phyloP scores from a whole-genome alignment of 2,113 vertebrate species.

The Pituophis catenifer region DNA sequence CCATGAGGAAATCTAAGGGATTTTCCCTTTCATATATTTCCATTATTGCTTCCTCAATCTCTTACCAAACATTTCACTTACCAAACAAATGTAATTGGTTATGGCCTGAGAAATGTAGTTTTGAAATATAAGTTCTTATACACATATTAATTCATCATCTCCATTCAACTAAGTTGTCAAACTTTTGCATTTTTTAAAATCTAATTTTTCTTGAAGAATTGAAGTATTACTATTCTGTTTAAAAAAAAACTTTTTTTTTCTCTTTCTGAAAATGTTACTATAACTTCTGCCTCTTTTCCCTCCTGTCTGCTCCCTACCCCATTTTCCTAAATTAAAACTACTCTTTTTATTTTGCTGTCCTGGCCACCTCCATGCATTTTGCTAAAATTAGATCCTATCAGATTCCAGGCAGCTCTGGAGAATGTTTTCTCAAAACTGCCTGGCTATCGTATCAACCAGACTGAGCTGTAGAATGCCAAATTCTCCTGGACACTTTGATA shows the following conservation, averaged over 20 bases:
- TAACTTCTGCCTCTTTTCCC: neutral
- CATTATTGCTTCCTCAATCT: slow-evolving; percentile 9
- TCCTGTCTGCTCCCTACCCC: neutral
- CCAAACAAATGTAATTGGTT: neutral
- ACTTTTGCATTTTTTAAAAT: neutral
- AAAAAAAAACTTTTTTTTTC: neutral
- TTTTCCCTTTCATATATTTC: slow-evolving; percentile 4
- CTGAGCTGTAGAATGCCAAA: neutral
- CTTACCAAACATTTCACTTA: neutral
- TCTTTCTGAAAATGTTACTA: neutral
- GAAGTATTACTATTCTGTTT: neutral
- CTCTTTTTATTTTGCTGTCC: neutral
- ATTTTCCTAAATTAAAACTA: neutral
- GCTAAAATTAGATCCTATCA: neutral
- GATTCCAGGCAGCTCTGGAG: neutral
- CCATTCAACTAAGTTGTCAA: neutral
- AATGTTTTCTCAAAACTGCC: neutral
- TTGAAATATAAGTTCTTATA: neutral
- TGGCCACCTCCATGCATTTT: neutral
- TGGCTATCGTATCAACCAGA: neutral
- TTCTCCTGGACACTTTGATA: neutral
- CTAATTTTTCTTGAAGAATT: neutral
- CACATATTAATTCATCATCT: neutral
- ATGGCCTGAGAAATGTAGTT: neutral
- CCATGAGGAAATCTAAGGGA: neutral